A percentile compares a stretch with the other conserved stretches of the same genome.
Evolutionary conservation across 2,113 vertebrate genomes (phyloP).

Genomic region (Neotragus moschatus): DNA sequence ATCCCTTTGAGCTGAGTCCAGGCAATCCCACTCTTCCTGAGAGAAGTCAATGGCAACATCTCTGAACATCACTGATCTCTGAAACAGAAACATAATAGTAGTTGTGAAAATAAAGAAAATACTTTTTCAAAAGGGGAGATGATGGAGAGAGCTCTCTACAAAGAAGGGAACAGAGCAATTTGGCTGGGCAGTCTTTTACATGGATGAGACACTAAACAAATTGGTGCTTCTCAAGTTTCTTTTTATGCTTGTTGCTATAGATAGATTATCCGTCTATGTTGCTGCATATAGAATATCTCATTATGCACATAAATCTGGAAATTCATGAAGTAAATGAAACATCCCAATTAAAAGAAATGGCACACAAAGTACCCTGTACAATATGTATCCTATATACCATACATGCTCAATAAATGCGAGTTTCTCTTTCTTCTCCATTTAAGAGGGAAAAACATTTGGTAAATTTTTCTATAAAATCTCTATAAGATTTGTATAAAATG

Average conservation of each 20-base stretch:
- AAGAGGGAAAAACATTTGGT: neutral
- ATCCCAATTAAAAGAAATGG: neutral
- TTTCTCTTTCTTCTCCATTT: neutral
- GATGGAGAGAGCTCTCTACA: neutral
- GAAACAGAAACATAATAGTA: constrained; percentile 40
- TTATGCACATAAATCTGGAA: neutral
- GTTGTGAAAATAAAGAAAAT: neutral
- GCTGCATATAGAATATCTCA: neutral
- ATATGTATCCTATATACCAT: neutral
- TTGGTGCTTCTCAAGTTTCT: neutral
- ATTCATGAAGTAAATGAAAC: neutral
- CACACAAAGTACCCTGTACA: neutral
- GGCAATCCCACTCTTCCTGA: constrained; percentile 58
- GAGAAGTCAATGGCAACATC: constrained; percentile 63
- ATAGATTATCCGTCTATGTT: neutral
- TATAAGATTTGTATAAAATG: neutral
- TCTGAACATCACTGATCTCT: constrained; percentile 52
- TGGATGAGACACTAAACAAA: neutral
- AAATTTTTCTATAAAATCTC: constrained; percentile 8
- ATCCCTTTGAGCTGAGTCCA: constrained; percentile 47
- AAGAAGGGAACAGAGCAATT: neutral
- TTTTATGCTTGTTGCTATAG: neutral
- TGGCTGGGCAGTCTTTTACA: neutral
- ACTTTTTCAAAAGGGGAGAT: neutral
- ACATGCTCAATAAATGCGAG: neutral